Evolutionary conservation across 2,113 vertebrate species (phyloP).

Genomic region (Circaetus cinerascens): DNA sequence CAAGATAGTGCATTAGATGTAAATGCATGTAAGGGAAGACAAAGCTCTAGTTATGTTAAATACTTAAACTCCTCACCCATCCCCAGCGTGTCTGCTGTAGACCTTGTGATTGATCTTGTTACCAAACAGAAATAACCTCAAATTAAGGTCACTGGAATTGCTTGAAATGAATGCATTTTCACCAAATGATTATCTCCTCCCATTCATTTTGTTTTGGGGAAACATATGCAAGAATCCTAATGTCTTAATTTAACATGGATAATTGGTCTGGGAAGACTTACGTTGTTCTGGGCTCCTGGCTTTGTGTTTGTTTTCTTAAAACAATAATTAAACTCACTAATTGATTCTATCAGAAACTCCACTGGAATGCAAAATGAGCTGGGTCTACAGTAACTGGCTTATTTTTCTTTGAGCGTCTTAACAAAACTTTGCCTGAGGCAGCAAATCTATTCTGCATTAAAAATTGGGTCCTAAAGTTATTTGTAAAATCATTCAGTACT

Average conservation of each 20-base stretch:
- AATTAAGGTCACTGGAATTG: background rate
- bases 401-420: slow-evolving; percentile 3
- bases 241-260: slow-evolving; percentile 34
- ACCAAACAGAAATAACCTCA: background rate
- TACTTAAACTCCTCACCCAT: background rate
- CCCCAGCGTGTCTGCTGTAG: background rate
- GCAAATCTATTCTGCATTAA: background rate
- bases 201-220: background rate
- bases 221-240: slow-evolving; percentile 4
- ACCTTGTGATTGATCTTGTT: background rate
- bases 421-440: background rate
- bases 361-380: slow-evolving; percentile 35
- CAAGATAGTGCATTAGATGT: background rate
- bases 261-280: slow-evolving; percentile 33
- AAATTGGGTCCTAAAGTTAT: background rate
- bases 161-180: background rate
- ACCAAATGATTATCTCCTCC: background rate
- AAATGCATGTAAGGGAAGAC: background rate
- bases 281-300: background rate
- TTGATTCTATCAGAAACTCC: slow-evolving; percentile 27
- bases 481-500: background rate
- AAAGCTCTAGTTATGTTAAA: background rate
- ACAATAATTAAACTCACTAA: slow-evolving; percentile 50
- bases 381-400: background rate
- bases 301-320: slow-evolving; percentile 64